Evolutionary conservation across 2,888 invertebrate genomes (phyloP).

Genomic region (Stratiomys singularior): DNA sequence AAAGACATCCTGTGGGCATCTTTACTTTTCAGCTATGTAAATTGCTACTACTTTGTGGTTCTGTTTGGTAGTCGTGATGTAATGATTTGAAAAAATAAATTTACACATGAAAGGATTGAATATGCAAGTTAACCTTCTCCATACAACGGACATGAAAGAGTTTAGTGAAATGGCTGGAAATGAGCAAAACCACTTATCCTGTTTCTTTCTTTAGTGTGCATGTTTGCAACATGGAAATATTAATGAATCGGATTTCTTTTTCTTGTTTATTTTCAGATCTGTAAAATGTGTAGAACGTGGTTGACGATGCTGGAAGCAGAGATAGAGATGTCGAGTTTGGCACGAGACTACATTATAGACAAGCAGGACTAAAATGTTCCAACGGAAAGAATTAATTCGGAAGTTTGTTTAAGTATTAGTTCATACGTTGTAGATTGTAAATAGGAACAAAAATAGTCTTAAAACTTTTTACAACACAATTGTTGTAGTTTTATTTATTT

Average conservation of each 20-base stretch:
- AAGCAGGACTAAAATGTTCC: too few species aligned
- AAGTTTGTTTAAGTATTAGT: too few species aligned
- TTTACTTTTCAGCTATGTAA: conserved; percentile 27
- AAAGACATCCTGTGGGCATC: conserved; percentile 10
- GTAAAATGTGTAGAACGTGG: not conserved
- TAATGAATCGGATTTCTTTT: not conserved
- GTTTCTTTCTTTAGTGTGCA: not conserved
- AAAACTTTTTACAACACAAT: too few species aligned
- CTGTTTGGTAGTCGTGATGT: not conserved
- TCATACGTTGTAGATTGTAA: too few species aligned
- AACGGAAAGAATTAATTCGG: too few species aligned
- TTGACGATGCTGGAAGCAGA: too few species aligned
- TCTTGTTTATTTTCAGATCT: not conserved
- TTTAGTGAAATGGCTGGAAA: not conserved
- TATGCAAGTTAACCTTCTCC: not conserved
- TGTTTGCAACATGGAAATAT: not conserved
- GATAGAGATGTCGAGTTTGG: too few species aligned
- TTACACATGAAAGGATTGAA: too few species aligned
- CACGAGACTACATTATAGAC: too few species aligned
- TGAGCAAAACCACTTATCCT: conserved; percentile 7
- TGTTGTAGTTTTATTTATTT: too few species aligned
- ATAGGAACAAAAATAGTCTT: too few species aligned
- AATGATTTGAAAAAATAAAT: not conserved
- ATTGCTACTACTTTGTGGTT: conserved; percentile 33
- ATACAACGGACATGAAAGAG: not conserved